Base-by-base conservation (phyloP, 2,797 vertebrate species). In the Clarias laeviceps region DNA sequence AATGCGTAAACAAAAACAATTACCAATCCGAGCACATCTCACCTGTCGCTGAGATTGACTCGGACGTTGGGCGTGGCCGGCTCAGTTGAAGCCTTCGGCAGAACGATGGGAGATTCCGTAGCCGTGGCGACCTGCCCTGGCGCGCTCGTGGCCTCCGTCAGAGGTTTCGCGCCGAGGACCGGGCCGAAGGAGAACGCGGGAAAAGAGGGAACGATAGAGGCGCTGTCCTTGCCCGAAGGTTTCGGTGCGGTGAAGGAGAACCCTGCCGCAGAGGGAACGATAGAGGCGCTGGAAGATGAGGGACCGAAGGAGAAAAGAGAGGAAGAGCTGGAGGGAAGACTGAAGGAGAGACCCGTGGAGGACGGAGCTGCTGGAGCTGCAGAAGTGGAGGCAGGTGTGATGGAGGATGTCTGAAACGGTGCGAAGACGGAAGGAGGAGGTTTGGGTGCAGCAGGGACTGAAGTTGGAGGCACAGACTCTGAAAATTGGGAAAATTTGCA, bases 41-140 rank as follows among this genome's bases (percentile, higher is more conserved):
- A 99, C 98, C 97, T 97, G 77, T 98, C 97, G 64, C 78, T 95
- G 24, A 98, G 96, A 95, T 96, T 99, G 68, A 95, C 90, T 93
- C 97, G 98, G 86, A 96, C 95, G 0, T 93, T 89, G 56, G 96
- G 93, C 9, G 92, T 74, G 0, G 93, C 85, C 4, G 91, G 82
- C 6, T 93, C 68, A 22, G 94, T 91, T 6, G 90, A 86, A 2
- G 89, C 76, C 62, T 95, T 96, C 74, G 88, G 73, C 0, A 88
- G 89, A 2, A 82, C 3, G 9, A 93, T 85, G 1, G 94, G 89
- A 0, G 94, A 79, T 2, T 94, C 88, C 0, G 94, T 72, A 3
- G 94, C 80, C 0, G 89, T 74, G 0, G 90, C 85, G 5, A 91
- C 50, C 72, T 68, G 89, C 83, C 62, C 79, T 0, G 84, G 84